Conservation (phyloP, 1,140 invertebrate genomes). For the Euura lappo region DNA sequence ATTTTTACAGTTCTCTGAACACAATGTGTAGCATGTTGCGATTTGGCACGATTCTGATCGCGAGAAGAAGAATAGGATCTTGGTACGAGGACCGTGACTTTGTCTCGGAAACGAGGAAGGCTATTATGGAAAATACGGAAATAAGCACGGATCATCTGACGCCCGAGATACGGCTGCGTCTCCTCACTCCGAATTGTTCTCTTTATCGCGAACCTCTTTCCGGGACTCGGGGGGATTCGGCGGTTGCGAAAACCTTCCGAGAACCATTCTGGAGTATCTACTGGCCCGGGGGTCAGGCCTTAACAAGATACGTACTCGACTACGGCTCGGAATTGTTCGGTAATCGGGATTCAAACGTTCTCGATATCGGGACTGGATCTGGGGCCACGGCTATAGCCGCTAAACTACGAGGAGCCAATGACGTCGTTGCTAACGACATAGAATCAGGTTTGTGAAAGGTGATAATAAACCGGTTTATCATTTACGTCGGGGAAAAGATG, state of each 20-base stretch:
- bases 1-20: no score
- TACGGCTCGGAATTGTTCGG: conserved; percentile 24
- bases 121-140: conserved; percentile 35
- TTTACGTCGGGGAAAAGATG: no score
- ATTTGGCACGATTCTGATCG: no score
- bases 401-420: conserved; percentile 39
- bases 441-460: conserved; percentile 43
- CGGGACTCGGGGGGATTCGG: conserved; percentile 41
- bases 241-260: conserved; percentile 19
- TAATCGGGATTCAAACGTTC: conserved; percentile 27
- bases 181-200: conserved; percentile 61
- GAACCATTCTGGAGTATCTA: conserved; percentile 68
- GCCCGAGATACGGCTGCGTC: conserved; percentile 60
- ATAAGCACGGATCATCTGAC: conserved; percentile 58
- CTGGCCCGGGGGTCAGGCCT: conserved; percentile 67
- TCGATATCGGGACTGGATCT: conserved; percentile 57
- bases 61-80: no score
- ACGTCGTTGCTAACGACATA: conserved; percentile 62
- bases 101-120: neutral
- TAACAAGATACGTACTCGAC: conserved; percentile 56
- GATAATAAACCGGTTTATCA: no score
- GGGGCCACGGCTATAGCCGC: conserved; percentile 56
- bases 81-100: no score
- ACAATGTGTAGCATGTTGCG: no score
- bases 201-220: conserved; percentile 54